Evolutionary conservation across 2,888 invertebrate species (phyloP).

Genomic region (Thumatha senex): DNA sequence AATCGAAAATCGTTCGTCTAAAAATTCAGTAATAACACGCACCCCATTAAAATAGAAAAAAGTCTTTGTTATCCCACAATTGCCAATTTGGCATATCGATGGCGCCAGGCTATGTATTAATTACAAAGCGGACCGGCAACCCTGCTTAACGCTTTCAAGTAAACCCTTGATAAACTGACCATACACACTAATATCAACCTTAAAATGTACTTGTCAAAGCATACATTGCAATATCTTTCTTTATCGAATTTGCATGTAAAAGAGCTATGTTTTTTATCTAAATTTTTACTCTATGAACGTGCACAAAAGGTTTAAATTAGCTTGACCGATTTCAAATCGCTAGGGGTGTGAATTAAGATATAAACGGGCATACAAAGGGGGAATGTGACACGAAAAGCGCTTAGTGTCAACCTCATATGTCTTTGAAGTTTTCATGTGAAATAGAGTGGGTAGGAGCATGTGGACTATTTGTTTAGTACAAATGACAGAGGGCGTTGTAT

Average conservation of each 20-base stretch:
- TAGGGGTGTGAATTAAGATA: constrained; percentile 81
- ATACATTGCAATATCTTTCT: constrained; percentile 33
- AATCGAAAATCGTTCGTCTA: constrained; percentile 15
- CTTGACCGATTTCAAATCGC: constrained; percentile 34
- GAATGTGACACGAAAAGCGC: constrained; percentile 68
- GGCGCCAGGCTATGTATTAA: constrained; percentile 74
- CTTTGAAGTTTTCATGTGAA: constrained; percentile 71
- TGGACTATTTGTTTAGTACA: constrained; percentile 57
- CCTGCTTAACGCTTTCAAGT: constrained; percentile 68
- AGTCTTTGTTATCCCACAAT: constrained; percentile 53
- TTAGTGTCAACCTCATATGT: constrained; percentile 78
- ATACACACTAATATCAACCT: constrained; percentile 32
- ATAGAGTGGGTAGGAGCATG: constrained; percentile 33
- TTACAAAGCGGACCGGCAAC: constrained; percentile 73
- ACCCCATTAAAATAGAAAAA: constrained; percentile 29
- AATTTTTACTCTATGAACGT: constrained; percentile 31
- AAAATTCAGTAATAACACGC: constrained; percentile 27
- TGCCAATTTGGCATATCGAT: constrained; percentile 76
- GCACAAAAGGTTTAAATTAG: constrained; percentile 34
- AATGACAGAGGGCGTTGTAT: constrained; percentile 40
- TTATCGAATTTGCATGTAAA: constrained; percentile 64
- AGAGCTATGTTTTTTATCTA: constrained; percentile 29
- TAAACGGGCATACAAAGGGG: constrained; percentile 66
- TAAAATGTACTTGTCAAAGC: constrained; percentile 25
- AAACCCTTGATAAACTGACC: constrained; percentile 60